Evolutionary conservation across 2,797 vertebrate species (phyloP), one percentile per base, ranked within the genome.

Genomic region (Eulemur albifrons): DNA sequence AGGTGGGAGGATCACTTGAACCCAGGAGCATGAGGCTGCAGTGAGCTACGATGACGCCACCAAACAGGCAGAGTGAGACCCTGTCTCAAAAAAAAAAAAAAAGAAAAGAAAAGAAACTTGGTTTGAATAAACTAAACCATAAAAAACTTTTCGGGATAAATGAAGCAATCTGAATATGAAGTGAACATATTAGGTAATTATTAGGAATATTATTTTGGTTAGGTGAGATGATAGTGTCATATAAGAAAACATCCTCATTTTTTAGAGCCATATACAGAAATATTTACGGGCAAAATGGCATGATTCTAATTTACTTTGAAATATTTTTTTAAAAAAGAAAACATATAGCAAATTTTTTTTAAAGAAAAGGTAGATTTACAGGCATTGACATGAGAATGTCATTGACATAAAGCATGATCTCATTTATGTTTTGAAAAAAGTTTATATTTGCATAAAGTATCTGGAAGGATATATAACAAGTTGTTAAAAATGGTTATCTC

Each of bases 111-210:
- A 59, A 14, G 9, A 40, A 88, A 89, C 43, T 67, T 95, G 27
- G 72, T 88, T 79, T 95, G 40, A 93, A 94, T 48, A 96, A 90
- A 88, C 27, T 63, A 88, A 94, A 67, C 13, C 57, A 82, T 35
- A 84, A 81, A 57, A 90, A 73, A n/a, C 5, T 35, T 67, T 69
- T 75, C 43, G 40, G 18, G 18, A 76, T 70, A 86, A 81, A 17
- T 67, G 10, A 90, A 83, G 25, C 85, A 93, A 89, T 93, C 6
- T 65, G 54, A 93, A 82, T 83, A 61, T 69, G 43, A 20, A 97
- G 32, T 54, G 9, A 17, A 63, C 13, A 70, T 38, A 69, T 32
- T 82, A 91, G 54, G 93, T 61, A 65, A 81, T 59, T 82, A 48
- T 59, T 40, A 75, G 50, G 48, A 96, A 25, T 59, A 93, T 38